Evolutionary conservation across 2,797 vertebrate species (phyloP).

Genomic region (Aythya fuligula): DNA sequence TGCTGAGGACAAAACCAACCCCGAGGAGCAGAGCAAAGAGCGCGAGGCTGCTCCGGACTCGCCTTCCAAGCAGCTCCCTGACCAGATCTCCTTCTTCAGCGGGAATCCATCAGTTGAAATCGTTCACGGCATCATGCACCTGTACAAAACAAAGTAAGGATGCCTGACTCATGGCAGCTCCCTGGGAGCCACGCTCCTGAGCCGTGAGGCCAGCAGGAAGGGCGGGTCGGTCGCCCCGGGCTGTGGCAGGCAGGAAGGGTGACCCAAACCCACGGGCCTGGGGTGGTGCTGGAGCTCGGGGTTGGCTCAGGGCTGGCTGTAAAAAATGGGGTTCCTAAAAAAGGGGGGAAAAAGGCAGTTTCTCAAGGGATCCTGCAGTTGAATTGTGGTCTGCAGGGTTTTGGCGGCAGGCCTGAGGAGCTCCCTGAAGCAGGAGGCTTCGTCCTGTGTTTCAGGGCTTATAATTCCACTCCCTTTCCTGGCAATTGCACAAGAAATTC

Average conservation of each 20-base stretch:
- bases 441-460: not conserved
- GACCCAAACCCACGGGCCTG: not conserved
- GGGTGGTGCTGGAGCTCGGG: not conserved
- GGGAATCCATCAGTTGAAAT: conserved; percentile 97
- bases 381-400: not conserved
- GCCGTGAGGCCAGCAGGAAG: not conserved
- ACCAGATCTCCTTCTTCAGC: conserved; percentile 98
- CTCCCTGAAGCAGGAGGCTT: not conserved
- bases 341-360: not conserved
- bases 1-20: conserved; percentile 67
- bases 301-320: not conserved
- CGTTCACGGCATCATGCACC: conserved; percentile 96
- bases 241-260: conserved; percentile 3
- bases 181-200: not conserved
- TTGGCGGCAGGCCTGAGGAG: not conserved
- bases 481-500: not conserved
- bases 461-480: rapidly evolving
- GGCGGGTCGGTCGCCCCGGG: not conserved
- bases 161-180: not conserved
- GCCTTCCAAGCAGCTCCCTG: conserved; percentile 93
- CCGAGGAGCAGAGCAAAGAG: conserved; percentile 65
- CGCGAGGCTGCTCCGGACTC: conserved; percentile 82
- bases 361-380: not conserved
- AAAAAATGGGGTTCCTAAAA: rapidly evolving
- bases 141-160: conserved; percentile 98